Evolutionary conservation across 2,888 invertebrate species (phyloP), one percentile per base, ranked within the genome.

Genomic region (Rhingia campestris): DNA sequence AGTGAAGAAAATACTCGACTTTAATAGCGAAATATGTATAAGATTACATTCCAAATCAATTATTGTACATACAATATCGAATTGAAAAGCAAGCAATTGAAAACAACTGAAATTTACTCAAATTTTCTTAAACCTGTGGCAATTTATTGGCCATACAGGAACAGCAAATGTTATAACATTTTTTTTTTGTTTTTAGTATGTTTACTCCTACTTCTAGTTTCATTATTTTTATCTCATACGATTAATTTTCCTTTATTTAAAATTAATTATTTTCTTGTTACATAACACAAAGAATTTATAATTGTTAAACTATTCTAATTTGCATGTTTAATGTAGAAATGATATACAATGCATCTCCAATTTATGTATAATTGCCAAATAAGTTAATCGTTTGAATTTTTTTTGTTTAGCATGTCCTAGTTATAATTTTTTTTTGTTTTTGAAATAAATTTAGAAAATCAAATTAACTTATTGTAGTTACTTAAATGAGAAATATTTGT

Each of bases 1-100:
- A 91, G 91, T 86, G 91, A 90, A 87, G 90, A 91, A 89, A 90
- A 89, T 87, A 89, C 89, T 88, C 89, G 90, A 73, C 90, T 90
- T 84, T 90, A 89, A 87, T 30, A 56, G 41, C 64, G 70, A 70
- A 61, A 41, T 7, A 47, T n/a, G 9, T 39, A 41, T 12, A 49
- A 75, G n/a, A 56, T 64, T 39, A 53, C 12, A 66, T 51, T 37
- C 58, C 64, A 81, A 81, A 54, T 6, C 22, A 39, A 58, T 56
- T 80, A 63, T 56, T 80, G 56, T 61, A 67, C 37, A 54, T 54
- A 41, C 45, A 35, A 56, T 14, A 37, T 41, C 9, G 10, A 41
- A 30, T 22, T 37, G 12, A 43, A 43, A 32, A 33, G 32, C 33
- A 53, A 53, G 12, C 53, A 61, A 47, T n/a, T 43, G 12, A 59